These are phyloP conservation scores for Sciurus vulgaris DNA, from an alignment of 2,797 vertebrate genomes.

Conservation along the genomic window DNA sequence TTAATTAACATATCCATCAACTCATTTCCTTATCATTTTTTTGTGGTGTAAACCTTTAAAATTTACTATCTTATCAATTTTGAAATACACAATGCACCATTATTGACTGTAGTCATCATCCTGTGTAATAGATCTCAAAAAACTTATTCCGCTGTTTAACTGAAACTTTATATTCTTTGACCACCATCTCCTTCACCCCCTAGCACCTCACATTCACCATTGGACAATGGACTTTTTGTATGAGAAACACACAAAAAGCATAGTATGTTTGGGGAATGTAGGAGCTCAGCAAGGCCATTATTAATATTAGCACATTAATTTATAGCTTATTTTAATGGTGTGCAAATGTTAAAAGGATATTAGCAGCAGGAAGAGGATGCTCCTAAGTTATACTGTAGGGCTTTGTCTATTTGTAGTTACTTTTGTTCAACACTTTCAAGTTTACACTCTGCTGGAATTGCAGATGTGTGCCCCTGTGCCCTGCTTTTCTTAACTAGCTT, in stretches of 20 bases:
- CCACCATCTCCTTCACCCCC: not conserved
- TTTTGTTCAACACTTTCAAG: no score
- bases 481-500: not conserved
- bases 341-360: not conserved
- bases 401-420: not conserved
- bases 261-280: not conserved
- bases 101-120: not conserved
- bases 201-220: not conserved
- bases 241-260: slow-evolving; percentile 20
- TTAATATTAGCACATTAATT: not conserved
- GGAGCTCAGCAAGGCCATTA: not conserved
- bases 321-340: not conserved
- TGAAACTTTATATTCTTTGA: not conserved
- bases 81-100: not conserved
- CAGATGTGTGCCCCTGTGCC: no score
- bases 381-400: not conserved
- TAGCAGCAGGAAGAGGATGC: not conserved
- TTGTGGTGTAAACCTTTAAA: not conserved
- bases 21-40: not conserved
- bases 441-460: no score
- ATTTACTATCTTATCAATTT: slow-evolving; percentile 24
- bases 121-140: not conserved
- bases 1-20: not conserved
- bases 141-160: not conserved
- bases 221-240: not conserved